Percentiles rank a stretch among this genome's conserved stretches.
Conservation (phyloP, 30 jellyfish, hydroid and myxozoan species). For the Turritopsis rubra region DNA sequence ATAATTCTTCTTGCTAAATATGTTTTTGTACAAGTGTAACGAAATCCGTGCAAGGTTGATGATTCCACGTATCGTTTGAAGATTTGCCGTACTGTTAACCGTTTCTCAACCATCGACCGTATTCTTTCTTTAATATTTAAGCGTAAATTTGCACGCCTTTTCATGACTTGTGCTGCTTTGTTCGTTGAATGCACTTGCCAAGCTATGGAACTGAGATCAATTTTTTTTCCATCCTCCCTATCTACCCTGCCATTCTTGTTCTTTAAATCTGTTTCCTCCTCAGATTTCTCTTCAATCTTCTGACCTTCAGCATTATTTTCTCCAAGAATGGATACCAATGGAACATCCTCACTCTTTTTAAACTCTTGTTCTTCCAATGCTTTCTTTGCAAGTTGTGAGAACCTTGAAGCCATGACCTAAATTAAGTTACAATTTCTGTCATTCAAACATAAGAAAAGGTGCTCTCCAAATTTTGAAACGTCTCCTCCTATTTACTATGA, state of each 20-base stretch:
- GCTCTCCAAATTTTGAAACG: too few species aligned
- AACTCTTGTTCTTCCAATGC: not conserved
- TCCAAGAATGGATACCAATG: not conserved
- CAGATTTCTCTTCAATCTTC: not conserved
- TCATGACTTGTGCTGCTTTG: conserved; percentile 1
- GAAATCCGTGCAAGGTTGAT: conserved; percentile 93
- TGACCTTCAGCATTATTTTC: not conserved
- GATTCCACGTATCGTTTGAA: conserved; percentile 77
- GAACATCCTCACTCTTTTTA: not conserved
- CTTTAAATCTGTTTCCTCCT: not conserved
- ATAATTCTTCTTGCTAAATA: conserved; percentile 67
- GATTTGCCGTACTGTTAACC: conserved; percentile 81
- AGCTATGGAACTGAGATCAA: not conserved
- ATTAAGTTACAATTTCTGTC: not conserved
- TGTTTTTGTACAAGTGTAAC: conserved; percentile 77
- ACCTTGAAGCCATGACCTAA: not conserved
- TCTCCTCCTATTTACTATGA: not conserved
- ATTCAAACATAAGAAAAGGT: not conserved
- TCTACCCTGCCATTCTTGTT: too few species aligned
- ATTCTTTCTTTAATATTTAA: conserved; percentile 25
- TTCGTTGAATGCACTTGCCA: conserved; percentile 10
- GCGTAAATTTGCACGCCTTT: not conserved
- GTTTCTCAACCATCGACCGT: conserved; percentile 70
- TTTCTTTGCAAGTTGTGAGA: not conserved
- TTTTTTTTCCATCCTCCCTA: not conserved